Percentiles rank a stretch among this genome's conserved stretches.
Evolutionary conservation across 2,113 vertebrate species (phyloP).

Genomic region (Eonycteris spelaea): DNA sequence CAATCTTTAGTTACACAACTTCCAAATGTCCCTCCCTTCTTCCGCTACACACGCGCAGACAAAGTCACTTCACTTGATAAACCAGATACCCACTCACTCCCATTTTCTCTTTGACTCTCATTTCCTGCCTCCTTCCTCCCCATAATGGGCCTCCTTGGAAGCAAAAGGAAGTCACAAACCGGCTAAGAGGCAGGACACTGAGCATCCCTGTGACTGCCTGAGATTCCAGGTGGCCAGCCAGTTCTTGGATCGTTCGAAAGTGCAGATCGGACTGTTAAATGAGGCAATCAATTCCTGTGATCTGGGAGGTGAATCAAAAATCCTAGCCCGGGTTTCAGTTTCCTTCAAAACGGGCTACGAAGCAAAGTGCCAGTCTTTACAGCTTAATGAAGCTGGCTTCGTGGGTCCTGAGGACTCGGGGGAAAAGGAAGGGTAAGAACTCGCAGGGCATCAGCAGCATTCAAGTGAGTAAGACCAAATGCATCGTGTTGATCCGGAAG

Average conservation of each 20-base stretch:
- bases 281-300: slow-evolving; percentile 51
- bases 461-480: not conserved
- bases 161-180: not conserved
- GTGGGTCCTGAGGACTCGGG: not conserved
- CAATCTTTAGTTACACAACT: not conserved
- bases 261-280: slow-evolving; percentile 41
- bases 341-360: not conserved
- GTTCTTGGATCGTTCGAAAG: slow-evolving; percentile 20
- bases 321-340: slow-evolving; percentile 9
- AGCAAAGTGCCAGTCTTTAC: not conserved
- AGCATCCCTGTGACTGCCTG: not conserved
- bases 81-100: not conserved
- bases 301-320: slow-evolving; percentile 50
- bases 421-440: not conserved
- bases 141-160: not conserved
- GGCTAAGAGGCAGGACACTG: not conserved
- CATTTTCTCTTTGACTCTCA: not conserved
- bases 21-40: not conserved
- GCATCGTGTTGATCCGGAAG: rapidly evolving
- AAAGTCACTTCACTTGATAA: not conserved
- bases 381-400: not conserved
- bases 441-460: not conserved
- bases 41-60: not conserved
- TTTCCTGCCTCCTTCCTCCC: not conserved
- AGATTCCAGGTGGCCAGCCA: not conserved